These are phyloP conservation scores for Whitmania pigra DNA, from an alignment of 1,140 invertebrate species.

Conservation along the genomic window DNA sequence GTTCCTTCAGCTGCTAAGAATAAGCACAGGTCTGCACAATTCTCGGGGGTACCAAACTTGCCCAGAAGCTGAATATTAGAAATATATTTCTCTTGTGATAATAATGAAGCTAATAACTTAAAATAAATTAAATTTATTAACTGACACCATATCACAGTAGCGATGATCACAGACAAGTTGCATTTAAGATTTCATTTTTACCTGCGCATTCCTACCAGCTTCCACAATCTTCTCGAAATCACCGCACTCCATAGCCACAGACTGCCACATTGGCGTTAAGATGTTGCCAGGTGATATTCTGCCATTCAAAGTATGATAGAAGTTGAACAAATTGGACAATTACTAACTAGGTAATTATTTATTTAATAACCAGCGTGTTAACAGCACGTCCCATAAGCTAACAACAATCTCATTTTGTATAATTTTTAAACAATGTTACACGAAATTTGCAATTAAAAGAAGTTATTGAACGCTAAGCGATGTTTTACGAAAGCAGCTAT, in stretches of 20 bases:
- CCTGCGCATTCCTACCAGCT: conserved; percentile 34
- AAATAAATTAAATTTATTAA: neutral
- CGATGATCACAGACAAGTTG: neutral
- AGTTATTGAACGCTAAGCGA: too few relatives aligned
- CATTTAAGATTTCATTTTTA: conserved; percentile 16
- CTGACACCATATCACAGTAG: too few relatives aligned
- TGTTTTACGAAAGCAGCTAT: too few relatives aligned
- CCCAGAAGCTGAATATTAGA: conserved; percentile 33
- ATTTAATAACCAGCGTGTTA: too few relatives aligned
- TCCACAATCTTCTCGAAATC: conserved; percentile 28
- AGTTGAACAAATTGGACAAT: too few relatives aligned
- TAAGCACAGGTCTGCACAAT: conserved; percentile 35
- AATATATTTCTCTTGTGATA: neutral
- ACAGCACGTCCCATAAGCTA: too few relatives aligned
- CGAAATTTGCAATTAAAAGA: too few relatives aligned
- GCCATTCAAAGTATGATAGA: neutral
- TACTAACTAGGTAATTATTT: neutral
- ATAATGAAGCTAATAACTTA: too few relatives aligned
- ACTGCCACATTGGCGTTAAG: conserved; percentile 39
- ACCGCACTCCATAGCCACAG: conserved; percentile 24
- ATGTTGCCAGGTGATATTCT: conserved; percentile 39
- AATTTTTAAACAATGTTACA: too few relatives aligned
- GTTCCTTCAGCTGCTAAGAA: conserved; percentile 40
- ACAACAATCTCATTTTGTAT: too few relatives aligned
- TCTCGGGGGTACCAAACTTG: conserved; percentile 36